These are phyloP conservation scores for Gymnobelideus leadbeateri DNA, from an alignment of 2,113 vertebrate species.

Conservation along the genomic window DNA sequence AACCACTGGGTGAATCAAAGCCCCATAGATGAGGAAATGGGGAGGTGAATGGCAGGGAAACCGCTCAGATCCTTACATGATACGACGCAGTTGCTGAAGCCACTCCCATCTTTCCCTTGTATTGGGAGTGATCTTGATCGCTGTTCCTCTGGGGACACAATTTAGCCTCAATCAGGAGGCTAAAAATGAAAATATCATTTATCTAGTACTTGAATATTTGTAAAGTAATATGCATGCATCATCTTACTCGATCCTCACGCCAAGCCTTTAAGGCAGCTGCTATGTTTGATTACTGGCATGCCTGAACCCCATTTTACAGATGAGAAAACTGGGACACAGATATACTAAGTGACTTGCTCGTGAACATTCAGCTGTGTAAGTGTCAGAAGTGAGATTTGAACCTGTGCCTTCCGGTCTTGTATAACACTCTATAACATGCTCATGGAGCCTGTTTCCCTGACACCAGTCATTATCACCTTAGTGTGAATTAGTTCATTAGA, in stretches of 20 bases:
- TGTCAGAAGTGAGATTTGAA: background rate
- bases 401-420: background rate
- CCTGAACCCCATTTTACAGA: background rate
- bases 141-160: background rate
- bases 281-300: background rate
- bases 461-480: background rate
- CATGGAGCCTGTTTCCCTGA: background rate
- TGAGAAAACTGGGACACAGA: background rate
- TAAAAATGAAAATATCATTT: background rate
- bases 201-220: background rate
- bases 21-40: background rate
- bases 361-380: background rate
- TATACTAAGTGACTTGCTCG: background rate
- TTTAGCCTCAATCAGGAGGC: background rate
- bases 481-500: background rate
- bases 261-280: background rate
- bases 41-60: background rate
- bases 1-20: background rate
- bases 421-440: background rate
- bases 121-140: background rate
- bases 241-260: background rate
- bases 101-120: background rate
- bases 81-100: background rate
- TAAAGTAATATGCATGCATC: background rate
- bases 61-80: background rate